Conservation (phyloP, 2,797 vertebrate species). For the Gallinago nigripennis region DNA sequence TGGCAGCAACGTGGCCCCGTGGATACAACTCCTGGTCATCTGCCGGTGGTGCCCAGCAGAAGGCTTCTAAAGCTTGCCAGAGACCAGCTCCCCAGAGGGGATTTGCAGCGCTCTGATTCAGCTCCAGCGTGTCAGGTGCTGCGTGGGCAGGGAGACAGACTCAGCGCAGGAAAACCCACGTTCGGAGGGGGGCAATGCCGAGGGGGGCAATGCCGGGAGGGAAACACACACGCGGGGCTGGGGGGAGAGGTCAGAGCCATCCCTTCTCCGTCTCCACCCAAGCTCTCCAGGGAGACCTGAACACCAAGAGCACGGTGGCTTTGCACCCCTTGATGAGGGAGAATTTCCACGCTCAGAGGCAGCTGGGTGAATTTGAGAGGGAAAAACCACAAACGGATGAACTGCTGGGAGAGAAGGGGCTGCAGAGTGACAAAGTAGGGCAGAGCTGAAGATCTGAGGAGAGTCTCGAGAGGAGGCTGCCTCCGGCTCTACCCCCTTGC, state of each 20-base stretch:
- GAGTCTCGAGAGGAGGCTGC: neutral
- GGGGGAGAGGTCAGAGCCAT: neutral
- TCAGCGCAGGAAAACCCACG: neutral
- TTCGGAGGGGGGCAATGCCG: neutral
- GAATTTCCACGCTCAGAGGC: neutral
- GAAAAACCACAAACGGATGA: neutral
- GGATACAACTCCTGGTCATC: neutral
- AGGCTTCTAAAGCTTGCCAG: neutral
- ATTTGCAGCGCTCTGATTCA: neutral
- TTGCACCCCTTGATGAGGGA: neutral
- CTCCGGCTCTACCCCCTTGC: neutral
- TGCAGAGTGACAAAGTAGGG: neutral
- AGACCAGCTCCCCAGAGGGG: neutral
- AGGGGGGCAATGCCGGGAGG: neutral
- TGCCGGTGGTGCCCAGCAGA: neutral
- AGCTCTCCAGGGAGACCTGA: neutral
- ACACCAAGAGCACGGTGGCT: neutral
- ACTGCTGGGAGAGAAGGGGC: neutral
- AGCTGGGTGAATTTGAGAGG: neutral
- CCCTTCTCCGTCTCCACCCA: neutral
- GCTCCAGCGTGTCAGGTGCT: neutral
- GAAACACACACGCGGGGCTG: neutral
- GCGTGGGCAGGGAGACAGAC: conserved; percentile 44
- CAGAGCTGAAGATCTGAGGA: neutral
- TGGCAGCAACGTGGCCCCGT: accelerated